A percentile compares a stretch with the other conserved stretches of the same genome.
These are phyloP conservation scores for Syritta pipiens DNA, from an alignment of 2,888 invertebrate species.

Conservation along the genomic window DNA sequence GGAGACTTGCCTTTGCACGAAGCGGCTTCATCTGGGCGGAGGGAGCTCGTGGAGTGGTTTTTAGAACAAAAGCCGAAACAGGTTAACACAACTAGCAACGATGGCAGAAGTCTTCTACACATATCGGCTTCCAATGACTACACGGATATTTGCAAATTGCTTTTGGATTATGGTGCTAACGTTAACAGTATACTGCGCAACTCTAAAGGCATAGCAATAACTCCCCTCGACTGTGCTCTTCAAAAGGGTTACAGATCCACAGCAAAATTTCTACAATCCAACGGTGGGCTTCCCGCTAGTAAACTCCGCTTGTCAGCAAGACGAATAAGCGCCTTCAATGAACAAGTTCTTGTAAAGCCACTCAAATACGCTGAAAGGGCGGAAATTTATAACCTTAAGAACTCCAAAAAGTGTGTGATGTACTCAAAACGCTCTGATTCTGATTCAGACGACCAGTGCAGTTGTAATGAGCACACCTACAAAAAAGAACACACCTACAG, in stretches of 20 bases:
- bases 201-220: slow-evolving; percentile 90
- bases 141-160: slow-evolving; percentile 93
- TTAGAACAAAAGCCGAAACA: slow-evolving; percentile 90
- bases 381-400: slow-evolving; percentile 75
- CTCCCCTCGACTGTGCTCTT: slow-evolving; percentile 94
- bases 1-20: slow-evolving; percentile 98
- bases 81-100: slow-evolving; percentile 93
- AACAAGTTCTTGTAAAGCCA: slow-evolving; percentile 76
- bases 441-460: slow-evolving; percentile 73
- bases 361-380: slow-evolving; percentile 78
- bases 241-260: slow-evolving; percentile 92
- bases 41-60: slow-evolving; percentile 93
- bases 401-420: slow-evolving; percentile 76
- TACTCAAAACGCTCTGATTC: slow-evolving; percentile 77
- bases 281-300: slow-evolving; percentile 91
- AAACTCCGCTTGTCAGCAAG: slow-evolving; percentile 81
- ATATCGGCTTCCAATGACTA: slow-evolving; percentile 96
- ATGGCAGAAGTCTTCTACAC: slow-evolving; percentile 95
- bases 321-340: slow-evolving; percentile 77
- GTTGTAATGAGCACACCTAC: slow-evolving; percentile 76
- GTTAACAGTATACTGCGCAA: slow-evolving; percentile 91
- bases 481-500: slow-evolving; percentile 75
- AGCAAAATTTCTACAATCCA: slow-evolving; percentile 94
- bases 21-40: slow-evolving; percentile 94
- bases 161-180: slow-evolving; percentile 91